Evolutionary conservation across 2,888 invertebrate species (phyloP).

Genomic region (Phlogophora meticulosa): DNA sequence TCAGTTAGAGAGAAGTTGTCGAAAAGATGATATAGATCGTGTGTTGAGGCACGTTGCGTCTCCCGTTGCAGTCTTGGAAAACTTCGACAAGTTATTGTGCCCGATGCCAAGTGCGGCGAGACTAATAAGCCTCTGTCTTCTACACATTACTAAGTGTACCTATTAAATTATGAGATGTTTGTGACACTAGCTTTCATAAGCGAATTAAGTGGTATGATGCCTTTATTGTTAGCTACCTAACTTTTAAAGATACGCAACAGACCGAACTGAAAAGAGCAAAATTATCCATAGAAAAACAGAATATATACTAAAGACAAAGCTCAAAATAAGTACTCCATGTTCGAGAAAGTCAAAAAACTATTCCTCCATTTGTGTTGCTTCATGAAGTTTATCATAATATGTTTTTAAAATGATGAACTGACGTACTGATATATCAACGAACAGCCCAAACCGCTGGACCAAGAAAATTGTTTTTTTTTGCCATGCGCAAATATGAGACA

Average conservation of each 20-base stretch:
- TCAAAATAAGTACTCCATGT: background rate
- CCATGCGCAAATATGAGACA: too few species aligned
- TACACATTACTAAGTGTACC: constrained; percentile 10
- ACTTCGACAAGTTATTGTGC: constrained; percentile 38
- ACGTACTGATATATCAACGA: too few species aligned
- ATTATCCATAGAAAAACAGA: background rate
- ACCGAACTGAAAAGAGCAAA: background rate
- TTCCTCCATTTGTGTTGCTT: background rate
- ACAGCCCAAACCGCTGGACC: too few species aligned
- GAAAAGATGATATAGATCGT: background rate
- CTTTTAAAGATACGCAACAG: background rate
- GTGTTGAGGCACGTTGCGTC: background rate
- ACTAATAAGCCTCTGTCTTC: constrained; percentile 35
- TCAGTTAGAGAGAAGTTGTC: background rate
- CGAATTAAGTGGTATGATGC: background rate
- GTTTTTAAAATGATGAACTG: too few species aligned
- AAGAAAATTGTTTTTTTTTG: too few species aligned
- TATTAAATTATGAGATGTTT: background rate
- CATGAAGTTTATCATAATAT: too few species aligned
- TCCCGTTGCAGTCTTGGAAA: constrained; percentile 3
- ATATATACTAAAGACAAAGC: too few species aligned
- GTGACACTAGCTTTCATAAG: constrained; percentile 16
- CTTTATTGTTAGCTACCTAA: background rate
- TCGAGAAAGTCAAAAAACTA: background rate
- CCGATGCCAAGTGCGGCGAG: constrained; percentile 40